Evolutionary conservation across 2,797 vertebrate species (phyloP).

Genomic region (Ataeniobius toweri): DNA sequence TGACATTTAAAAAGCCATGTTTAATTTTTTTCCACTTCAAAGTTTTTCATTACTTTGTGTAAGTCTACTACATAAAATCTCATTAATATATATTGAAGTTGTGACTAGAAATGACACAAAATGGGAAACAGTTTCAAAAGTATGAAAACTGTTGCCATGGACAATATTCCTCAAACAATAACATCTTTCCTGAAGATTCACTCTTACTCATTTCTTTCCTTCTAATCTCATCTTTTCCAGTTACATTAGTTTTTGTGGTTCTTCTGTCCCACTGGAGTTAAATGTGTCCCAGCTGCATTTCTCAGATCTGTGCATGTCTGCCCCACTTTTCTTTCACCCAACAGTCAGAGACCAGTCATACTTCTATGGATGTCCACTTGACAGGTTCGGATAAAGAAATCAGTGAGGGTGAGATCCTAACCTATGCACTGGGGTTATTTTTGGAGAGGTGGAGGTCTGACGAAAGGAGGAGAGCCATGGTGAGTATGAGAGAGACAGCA

Average conservation of each 20-base stretch:
- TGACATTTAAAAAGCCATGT: neutral
- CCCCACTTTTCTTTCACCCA: conserved; percentile 18
- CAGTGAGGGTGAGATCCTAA: conserved; percentile 39
- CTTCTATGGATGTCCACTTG: conserved; percentile 19
- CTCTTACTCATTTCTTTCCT: conserved; percentile 29
- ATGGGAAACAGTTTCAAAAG: neutral
- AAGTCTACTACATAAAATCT: neutral
- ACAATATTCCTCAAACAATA: conserved; percentile 17
- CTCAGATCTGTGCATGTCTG: conserved; percentile 4
- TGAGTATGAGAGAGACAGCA: conserved; percentile 54
- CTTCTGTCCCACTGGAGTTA: conserved; percentile 14
- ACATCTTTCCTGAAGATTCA: conserved; percentile 25
- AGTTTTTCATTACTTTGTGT: neutral
- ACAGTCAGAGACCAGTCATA: conserved; percentile 11
- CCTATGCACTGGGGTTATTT: conserved; percentile 57
- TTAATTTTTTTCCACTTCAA: neutral
- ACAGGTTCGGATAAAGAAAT: conserved; percentile 20
- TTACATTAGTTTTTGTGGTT: conserved; percentile 19
- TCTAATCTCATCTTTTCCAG: conserved; percentile 34
- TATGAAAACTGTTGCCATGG: neutral
- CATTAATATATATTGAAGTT: neutral
- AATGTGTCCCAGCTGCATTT: conserved; percentile 20
- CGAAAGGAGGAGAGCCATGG: conserved; percentile 1
- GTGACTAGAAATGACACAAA: neutral
- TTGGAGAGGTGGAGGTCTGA: conserved; percentile 36